phyloP scores from a whole-genome alignment of 2,113 vertebrate species.

The Sclerurus mexicanus region DNA sequence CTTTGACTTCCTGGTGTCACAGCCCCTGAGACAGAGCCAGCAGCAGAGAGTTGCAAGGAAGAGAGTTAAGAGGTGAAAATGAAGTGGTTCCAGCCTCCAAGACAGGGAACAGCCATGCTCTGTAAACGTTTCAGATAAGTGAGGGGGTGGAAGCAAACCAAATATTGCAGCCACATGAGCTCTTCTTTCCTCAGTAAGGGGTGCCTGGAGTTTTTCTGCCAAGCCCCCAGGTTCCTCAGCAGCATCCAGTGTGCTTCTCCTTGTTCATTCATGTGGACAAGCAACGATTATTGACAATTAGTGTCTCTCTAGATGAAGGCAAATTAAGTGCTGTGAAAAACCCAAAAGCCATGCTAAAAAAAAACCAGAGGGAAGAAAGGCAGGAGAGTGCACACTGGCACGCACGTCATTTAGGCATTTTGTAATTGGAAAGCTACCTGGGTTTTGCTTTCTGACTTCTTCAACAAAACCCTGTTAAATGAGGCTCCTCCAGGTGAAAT shows the following conservation, averaged over 20 bases:
- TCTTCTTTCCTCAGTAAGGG: neutral
- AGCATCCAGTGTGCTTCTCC: neutral
- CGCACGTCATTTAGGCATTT: neutral
- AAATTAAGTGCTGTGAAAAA: slow-evolving; percentile 44
- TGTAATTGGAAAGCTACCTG: slow-evolving; percentile 14
- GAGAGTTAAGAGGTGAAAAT: neutral
- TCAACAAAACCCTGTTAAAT: slow-evolving; percentile 27
- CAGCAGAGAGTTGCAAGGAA: neutral
- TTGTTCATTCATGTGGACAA: slow-evolving; percentile 19
- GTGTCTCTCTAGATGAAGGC: slow-evolving; percentile 27
- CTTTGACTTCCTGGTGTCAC: neutral
- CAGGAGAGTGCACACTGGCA: neutral
- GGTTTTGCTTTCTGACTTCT: slow-evolving; percentile 20
- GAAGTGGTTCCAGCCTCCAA: neutral
- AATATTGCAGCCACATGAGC: neutral
- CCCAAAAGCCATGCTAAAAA: neutral
- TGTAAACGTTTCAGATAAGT: slow-evolving; percentile 4
- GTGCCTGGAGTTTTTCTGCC: neutral
- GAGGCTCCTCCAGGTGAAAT: slow-evolving; percentile 10
- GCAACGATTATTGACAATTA: slow-evolving; percentile 24
- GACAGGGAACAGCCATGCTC: neutral
- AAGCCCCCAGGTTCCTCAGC: neutral
- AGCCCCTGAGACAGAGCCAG: neutral
- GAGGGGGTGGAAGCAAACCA: neutral
- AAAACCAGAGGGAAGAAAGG: neutral